Evolutionary conservation across 1,140 invertebrate genomes (phyloP), one percentile per base, ranked within the genome.

Genomic region (Megalopta genalis): DNA sequence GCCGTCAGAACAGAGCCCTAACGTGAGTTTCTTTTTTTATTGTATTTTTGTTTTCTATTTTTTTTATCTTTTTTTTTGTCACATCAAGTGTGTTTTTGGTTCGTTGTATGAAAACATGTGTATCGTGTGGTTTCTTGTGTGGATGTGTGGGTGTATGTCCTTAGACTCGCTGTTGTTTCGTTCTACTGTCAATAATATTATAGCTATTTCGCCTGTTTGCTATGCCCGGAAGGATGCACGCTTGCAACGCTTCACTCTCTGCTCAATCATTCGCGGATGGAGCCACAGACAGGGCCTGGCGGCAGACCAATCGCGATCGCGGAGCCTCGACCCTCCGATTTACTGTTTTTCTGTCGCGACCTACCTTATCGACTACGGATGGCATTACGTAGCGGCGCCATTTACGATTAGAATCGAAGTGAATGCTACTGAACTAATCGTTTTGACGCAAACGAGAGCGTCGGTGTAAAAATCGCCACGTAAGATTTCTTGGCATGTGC

Each of bases 1-100:
- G 88, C 90, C 91, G 89, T 93, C 88, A 92, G 88, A 92, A 88
- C 88, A 88, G 86, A 87, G 77, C 84, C 87, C 89, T 86, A 89
- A 82, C 88, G 86, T 88, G 82, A 74, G 69, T 39, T 80, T 88
- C 49, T 80, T 54, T 80, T 54, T 84, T 76, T 68, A 66, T 82
- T n/a, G 76, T 57, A 52, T 23, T 59, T 68, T 69, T 79, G 25
- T 52, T 76, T 32, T 68, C 66, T 52, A 82, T 81, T 7, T 32
- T 46, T 12, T n/a, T n/a, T n/a, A n/a, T n/a, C 49, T 37, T 66
- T 80, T 27, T 63, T 73, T 39, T 77, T 68, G 52, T 25, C 68
- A 32, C 9, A 64, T 14, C 18, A 14, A 10, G 42, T 46, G 14
- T 46, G 42, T 12, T 12, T 46, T 10, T 46, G 10, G 10, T 46